A percentile compares a stretch with the other conserved stretches of the same genome.
Conservation (phyloP, 2,797 vertebrate genomes). For the Leucoraja ocellata region DNA sequence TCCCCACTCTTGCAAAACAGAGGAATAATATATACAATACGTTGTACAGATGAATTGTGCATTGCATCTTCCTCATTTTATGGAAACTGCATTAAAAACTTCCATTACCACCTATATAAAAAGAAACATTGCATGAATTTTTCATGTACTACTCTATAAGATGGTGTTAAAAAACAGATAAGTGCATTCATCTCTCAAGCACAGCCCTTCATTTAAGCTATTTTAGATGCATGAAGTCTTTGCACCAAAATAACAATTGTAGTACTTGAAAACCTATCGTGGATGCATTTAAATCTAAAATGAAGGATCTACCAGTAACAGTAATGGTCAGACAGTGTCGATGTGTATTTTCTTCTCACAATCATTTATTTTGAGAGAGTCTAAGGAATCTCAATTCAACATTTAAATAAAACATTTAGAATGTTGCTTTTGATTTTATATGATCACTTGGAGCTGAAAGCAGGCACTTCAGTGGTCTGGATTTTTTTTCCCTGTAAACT, state of each 20-base stretch:
- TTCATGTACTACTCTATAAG: background rate
- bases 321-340: background rate
- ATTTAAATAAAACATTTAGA: background rate
- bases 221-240: background rate
- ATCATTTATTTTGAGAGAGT: background rate
- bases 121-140: background rate
- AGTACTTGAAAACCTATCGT: background rate
- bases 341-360: background rate
- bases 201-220: background rate
- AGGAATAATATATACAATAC: background rate
- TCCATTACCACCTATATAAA: background rate
- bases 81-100: background rate
- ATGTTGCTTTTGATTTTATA: no score
- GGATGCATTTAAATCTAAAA: background rate
- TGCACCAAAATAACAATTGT: background rate
- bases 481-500: no score
- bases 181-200: background rate
- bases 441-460: no score
- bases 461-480: no score
- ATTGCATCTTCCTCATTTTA: background rate
- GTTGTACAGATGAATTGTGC: background rate
- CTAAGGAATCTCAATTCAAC: background rate
- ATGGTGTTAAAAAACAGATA: background rate
- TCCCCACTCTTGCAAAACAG: background rate
- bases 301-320: background rate